Evolutionary conservation across 2,113 vertebrate species (phyloP), one percentile per base, ranked within the genome.

Genomic region (Phrynosoma blainvillii): DNA sequence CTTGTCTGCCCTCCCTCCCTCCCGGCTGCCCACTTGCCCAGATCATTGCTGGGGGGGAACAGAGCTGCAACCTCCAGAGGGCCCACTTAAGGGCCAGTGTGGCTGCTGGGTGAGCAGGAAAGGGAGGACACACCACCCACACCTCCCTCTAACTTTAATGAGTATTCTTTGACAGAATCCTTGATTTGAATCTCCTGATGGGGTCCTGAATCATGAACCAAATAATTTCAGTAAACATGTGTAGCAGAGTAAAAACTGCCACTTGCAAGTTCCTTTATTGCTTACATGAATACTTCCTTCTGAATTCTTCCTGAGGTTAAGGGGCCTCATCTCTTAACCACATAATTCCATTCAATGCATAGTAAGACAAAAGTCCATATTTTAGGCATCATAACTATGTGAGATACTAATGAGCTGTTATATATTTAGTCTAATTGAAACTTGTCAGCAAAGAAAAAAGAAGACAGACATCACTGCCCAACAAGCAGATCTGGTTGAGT

Each of bases 401-500:
- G 11, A 87, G 18, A 47, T 47, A 87, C 13, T 0, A 5, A 21
- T 65, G 52, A 84, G 85, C 70, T 42, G 84, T 9, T 65, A 82
- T 88, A 62, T 1, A 1, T 21, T 82, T 32, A 87, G 47, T 11
- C 0, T 6, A 62, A 68, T 8, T 79, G 83, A n/a, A 66, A 77
- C 4, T 86, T 73, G 8, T 68, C 73, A 27, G 0, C 54, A 6
- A 90, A 18, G 30, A 79, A 36, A n/a, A 70, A 74, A 16, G 4
- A 91, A 16, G 36, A 82, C 5, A 88, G 40, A 4, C 54, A 84
- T 62, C 76, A 23, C 21, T 42, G 42, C 3, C 52, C 5, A 89
- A 25, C 47, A 0, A 78, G 59, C 52, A 90, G 79, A 88, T 90
- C 25, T 83, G 40, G n/a, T 0, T 92, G 73, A 86, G 70, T 23